Base-by-base conservation (phyloP, 1,140 invertebrate species). In the Leptoteleia sp. region DNA sequence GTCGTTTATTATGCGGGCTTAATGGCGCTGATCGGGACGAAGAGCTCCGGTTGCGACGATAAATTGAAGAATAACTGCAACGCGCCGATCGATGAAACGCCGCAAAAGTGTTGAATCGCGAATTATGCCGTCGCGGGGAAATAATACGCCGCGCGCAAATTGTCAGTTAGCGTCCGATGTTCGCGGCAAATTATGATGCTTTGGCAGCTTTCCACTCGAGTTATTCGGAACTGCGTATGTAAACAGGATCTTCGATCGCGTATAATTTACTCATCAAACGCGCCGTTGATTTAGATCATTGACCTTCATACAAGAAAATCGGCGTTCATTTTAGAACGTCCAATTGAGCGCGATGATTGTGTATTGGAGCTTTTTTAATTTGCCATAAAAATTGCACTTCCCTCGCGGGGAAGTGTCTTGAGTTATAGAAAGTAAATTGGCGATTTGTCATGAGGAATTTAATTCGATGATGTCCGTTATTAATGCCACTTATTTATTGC, bases 201-300 rank as follows among this genome's bases (percentile, higher is more conserved):
- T 79, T 68, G 33, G 45, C 80, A 76, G 71, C 82, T 84, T 85
- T 85, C 78, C 80, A 81, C 70, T 65, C 22, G 77, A 62, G 67
- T 76, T 64, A 83, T 85, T 78, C 81, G 81, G 82, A 85, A 83
- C 52, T 17, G 12, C 47, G 33, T 76, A 79, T 78, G 72, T 81
- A 81, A 86, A 84, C 81, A 83, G 84, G 82, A 84, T 86, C 71
- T 72, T 59, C 68, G 55, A 76, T 76, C 61, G 67, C 55, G 37
- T 72, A 68, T 67, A 76, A 80, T 80, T 76, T 80, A 37, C 65
- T 80, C 72, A 55, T 80, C 67, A 72, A 47, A 27, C 45, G 57
- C 40, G 72, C 59, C 50, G 77, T 61, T 62, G 65, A 80, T 80
- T 80, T 80, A 72, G 78, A 80, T 68, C 71, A 48, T 67, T 38